Conservation (phyloP, 2,888 invertebrate genomes). For the Brenthis hecate region DNA sequence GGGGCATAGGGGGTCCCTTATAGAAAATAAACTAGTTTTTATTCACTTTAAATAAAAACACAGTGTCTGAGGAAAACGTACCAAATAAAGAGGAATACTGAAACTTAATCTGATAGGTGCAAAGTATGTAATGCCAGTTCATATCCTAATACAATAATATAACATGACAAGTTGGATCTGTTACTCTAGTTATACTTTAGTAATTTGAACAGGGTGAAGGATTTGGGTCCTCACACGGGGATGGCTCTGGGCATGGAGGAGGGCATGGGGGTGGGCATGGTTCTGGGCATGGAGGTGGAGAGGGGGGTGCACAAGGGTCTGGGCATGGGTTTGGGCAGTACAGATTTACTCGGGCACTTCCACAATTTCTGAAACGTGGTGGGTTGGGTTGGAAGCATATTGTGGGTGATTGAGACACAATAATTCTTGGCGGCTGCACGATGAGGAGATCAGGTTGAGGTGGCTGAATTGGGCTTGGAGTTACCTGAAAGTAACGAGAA, state of each 20-base stretch:
- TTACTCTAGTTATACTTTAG: not conserved
- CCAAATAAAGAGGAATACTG: too few species aligned
- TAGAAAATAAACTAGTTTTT: too few species aligned
- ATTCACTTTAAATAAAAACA: too few species aligned
- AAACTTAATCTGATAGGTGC: too few species aligned
- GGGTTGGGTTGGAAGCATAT: constrained; percentile 63
- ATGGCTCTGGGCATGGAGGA: not conserved
- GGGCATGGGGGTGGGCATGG: constrained; percentile 28
- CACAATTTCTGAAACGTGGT: constrained; percentile 53
- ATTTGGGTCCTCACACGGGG: not conserved
- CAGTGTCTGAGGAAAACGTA: too few species aligned
- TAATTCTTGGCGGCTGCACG: constrained; percentile 59
- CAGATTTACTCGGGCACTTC: constrained; percentile 47
- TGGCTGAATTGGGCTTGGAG: constrained; percentile 54
- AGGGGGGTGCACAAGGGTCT: constrained; percentile 16
- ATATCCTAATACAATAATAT: not conserved
- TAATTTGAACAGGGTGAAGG: not conserved
- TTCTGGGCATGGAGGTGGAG: constrained; percentile 20
- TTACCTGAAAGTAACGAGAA: constrained; percentile 52
- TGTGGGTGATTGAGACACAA: constrained; percentile 59
- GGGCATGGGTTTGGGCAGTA: constrained; percentile 34
- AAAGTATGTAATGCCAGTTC: too few species aligned
- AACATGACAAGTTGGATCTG: not conserved
- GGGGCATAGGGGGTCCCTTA: too few species aligned
- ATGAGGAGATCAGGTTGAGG: constrained; percentile 53